Percentiles rank a stretch among this genome's conserved stretches.
Evolutionary conservation across 1,140 invertebrate genomes (phyloP).

Genomic region (Atta colombica): DNA sequence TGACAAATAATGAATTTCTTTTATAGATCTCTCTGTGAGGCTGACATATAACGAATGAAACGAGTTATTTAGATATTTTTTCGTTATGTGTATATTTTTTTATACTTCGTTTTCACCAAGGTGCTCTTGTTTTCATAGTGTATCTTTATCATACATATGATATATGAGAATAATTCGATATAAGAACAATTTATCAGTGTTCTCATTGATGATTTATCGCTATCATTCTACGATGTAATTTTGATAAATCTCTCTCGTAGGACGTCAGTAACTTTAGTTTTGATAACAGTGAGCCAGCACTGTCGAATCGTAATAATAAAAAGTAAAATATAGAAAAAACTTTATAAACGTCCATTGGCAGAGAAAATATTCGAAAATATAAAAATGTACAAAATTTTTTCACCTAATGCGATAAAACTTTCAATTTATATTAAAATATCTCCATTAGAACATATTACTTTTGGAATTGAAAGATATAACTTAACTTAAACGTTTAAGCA

Average conservation of each 20-base stretch:
- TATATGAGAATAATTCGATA: constrained; percentile 52
- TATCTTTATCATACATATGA: constrained; percentile 5
- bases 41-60: constrained; percentile 40
- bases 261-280: constrained; percentile 35
- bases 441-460: not conserved
- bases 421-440: not conserved
- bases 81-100: constrained; percentile 34
- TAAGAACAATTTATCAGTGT: constrained; percentile 2
- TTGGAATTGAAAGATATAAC: not conserved
- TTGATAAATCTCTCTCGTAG: constrained; percentile 53
- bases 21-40: not conserved
- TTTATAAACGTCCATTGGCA: constrained; percentile 8
- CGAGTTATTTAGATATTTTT: constrained; percentile 33
- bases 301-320: constrained; percentile 48
- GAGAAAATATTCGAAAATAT: constrained; percentile 59
- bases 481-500: constrained; percentile 14
- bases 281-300: constrained; percentile 70
- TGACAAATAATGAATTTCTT: constrained; percentile 42
- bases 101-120: constrained; percentile 74
- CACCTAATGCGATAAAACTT: constrained; percentile 36
- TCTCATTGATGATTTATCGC: not conserved
- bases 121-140: constrained; percentile 64
- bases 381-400: constrained; percentile 41
- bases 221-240: constrained; percentile 55
- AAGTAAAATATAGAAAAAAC: constrained; percentile 48